phyloP scores from a whole-genome alignment of 2,797 vertebrate genomes.

The Ibycter americanus region DNA sequence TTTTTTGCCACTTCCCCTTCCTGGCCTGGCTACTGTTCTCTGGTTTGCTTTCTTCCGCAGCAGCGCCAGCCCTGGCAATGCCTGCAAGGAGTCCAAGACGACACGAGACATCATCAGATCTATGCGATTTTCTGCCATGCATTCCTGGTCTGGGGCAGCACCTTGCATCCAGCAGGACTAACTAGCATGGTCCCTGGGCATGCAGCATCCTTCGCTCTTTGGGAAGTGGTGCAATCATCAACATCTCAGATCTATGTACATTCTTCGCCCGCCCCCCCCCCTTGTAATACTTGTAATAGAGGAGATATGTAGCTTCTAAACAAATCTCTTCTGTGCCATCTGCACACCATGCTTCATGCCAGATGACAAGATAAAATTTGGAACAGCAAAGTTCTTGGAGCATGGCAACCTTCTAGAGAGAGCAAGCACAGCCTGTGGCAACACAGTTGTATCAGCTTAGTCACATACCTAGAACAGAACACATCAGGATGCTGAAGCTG shows the following conservation, averaged over 20 bases:
- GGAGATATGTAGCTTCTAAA: not conserved
- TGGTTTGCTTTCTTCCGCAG: not conserved
- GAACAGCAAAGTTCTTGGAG: slow-evolving; percentile 15
- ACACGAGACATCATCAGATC: not conserved
- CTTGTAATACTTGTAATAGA: not conserved
- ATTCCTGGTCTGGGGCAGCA: not conserved
- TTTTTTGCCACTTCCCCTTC: not conserved
- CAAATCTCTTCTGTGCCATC: slow-evolving; percentile 4
- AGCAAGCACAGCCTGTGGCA: not conserved
- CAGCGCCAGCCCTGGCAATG: not conserved
- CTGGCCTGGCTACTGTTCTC: not conserved
- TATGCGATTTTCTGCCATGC: not conserved
- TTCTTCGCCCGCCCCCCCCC: not conserved
- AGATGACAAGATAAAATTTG: slow-evolving; percentile 30
- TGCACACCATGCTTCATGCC: not conserved
- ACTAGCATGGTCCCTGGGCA: not conserved
- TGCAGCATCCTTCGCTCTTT: not conserved
- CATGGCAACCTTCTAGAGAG: not conserved
- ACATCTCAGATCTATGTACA: not conserved
- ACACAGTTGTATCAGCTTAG: not conserved
- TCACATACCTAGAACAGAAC: slow-evolving; percentile 2
- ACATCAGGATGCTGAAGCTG: not conserved
- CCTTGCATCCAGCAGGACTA: not conserved
- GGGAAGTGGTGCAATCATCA: not conserved
- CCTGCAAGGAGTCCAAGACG: not conserved